Conservation (phyloP, 2,113 vertebrate genomes). For the Ictidomys tridecemlineatus region DNA sequence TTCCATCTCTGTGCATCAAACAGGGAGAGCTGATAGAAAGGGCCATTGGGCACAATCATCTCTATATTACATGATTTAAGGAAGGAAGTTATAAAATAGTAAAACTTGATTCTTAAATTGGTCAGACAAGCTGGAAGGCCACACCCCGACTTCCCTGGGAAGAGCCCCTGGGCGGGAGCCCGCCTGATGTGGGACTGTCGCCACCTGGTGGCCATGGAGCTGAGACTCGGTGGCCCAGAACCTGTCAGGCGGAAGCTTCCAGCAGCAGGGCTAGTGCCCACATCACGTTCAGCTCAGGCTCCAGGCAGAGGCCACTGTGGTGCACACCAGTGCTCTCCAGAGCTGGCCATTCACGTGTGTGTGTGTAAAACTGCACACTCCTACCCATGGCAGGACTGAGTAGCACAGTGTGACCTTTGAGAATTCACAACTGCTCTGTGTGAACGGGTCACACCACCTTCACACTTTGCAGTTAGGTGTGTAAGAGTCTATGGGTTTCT, state of each 20-base stretch:
- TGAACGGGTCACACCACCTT: accelerated
- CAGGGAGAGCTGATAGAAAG: not conserved
- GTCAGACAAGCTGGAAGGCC: too few relatives aligned
- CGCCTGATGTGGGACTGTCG: too few relatives aligned
- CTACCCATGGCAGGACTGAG: not conserved
- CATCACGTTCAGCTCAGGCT: not conserved
- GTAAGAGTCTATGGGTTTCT: not conserved
- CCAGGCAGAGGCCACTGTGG: too few relatives aligned
- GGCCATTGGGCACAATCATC: not conserved
- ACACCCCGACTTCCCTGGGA: accelerated
- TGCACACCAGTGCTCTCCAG: not conserved
- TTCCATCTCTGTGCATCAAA: too few relatives aligned
- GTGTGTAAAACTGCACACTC: not conserved
- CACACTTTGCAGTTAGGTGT: too few relatives aligned
- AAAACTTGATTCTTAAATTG: not conserved
- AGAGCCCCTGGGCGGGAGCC: too few relatives aligned
- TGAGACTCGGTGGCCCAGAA: accelerated
- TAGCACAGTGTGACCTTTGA: accelerated
- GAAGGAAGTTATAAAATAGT: not conserved
- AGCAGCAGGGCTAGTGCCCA: accelerated
- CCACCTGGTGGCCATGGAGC: not conserved
- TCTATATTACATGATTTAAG: not conserved
- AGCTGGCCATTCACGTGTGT: not conserved
- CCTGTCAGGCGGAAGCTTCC: not conserved
- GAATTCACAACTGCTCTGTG: not conserved